These are phyloP conservation scores for Leiothrix lutea DNA, from an alignment of 2,113 vertebrate species.

Conservation along the genomic window DNA sequence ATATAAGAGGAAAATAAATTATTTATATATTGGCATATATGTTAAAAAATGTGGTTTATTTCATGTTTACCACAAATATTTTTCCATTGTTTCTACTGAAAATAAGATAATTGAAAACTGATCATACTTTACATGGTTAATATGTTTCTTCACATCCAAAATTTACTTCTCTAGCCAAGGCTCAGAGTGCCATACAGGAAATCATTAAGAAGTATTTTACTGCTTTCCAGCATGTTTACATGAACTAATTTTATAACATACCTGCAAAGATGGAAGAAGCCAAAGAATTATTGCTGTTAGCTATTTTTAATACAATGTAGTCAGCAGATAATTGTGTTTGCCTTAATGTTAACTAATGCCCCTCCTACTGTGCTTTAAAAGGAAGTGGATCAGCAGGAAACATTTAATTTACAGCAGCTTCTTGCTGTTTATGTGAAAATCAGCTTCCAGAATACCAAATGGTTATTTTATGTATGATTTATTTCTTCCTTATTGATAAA, in stretches of 20 bases:
- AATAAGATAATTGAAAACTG: background rate
- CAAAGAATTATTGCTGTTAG: slow-evolving; percentile 4
- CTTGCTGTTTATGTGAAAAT: slow-evolving; percentile 46
- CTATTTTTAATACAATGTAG: slow-evolving; percentile 46
- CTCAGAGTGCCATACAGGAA: background rate
- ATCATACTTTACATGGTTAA: background rate
- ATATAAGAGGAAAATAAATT: background rate
- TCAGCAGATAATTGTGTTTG: slow-evolving; percentile 56
- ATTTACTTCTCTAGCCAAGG: background rate
- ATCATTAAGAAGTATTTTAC: background rate
- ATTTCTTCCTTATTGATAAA: slow-evolving; percentile 14
- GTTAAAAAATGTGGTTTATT: background rate
- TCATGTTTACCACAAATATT: background rate
- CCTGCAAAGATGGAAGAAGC: slow-evolving; percentile 5
- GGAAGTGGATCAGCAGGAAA: slow-evolving; percentile 56
- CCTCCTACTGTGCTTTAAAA: slow-evolving; percentile 55
- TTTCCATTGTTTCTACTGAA: background rate
- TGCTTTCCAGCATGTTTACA: background rate
- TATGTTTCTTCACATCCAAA: background rate
- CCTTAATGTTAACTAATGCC: slow-evolving; percentile 63
- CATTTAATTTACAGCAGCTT: slow-evolving; percentile 58
- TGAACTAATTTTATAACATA: background rate
- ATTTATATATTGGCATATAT: background rate
- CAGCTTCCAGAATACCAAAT: slow-evolving; percentile 1
- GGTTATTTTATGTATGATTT: slow-evolving; percentile 24